Base-by-base conservation (phyloP, 2,113 vertebrate genomes). In the Tragelaphus buxtoni region DNA sequence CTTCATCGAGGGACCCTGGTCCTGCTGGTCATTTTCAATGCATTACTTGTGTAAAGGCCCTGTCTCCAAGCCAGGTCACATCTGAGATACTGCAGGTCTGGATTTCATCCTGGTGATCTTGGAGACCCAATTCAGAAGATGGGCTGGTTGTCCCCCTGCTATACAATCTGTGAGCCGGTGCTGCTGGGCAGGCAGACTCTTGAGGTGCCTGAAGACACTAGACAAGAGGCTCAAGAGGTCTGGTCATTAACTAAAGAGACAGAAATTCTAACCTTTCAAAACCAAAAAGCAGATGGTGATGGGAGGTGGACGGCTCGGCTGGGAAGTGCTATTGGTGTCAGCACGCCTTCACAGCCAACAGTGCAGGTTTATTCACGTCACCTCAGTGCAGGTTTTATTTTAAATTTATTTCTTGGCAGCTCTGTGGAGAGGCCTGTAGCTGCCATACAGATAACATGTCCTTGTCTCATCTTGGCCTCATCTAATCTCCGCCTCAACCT, bases 291-390 rank as follows among this genome's bases (percentile, higher is more conserved):
- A 14, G 58, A n/a, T 4, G 8, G 30, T 20, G 5, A 1, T 9
- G 8, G 60, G 82, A 28, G 60, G 90, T 24, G 32, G 17, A 56
- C 3, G 11, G 63, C 9, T 60, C 7, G 35, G 20, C n/a, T 45
- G 85, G n/a, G 53, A 32, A 49, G 69, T 49, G 32, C 45, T 12
- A 5, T 13, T 49, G 49, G 22, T 35, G 6, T 56, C 32, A 63
- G 35, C 39, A 60, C 0, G 0, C 10, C 45, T 26, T 39, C 53
- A 16, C 10, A 49, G 30, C 72, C 22, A 42, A 22, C 4, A 26
- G 18, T 69, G 65, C 63, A 35, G 61, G 20, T 47, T 79, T 45
- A 45, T 32, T 69, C 92, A 35, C n/a, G 6, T 61, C 18, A 20
- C 9, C 58, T n/a, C 4, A 32, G 63, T 18, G 63, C 63, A 39